A percentile compares a stretch with the other conserved stretches of the same genome.
These are phyloP conservation scores for Tupaia tana DNA, from an alignment of 2,113 vertebrate species.

Conservation along the genomic window DNA sequence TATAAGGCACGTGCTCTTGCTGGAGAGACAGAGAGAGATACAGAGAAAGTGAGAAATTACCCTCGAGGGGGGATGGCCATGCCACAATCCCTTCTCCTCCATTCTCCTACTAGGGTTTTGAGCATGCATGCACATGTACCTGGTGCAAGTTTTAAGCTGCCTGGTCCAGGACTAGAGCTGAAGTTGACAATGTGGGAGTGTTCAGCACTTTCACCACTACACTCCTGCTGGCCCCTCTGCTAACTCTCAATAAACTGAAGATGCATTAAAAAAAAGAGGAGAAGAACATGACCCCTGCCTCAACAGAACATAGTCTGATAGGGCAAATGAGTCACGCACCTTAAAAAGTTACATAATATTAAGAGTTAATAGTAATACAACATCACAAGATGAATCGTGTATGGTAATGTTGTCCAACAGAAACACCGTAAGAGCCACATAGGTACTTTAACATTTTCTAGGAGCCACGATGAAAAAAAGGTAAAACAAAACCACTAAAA, in stretches of 20 bases:
- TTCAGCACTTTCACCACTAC: too few species aligned
- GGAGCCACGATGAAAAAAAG: not conserved
- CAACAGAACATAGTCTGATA: not conserved
- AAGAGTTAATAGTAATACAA: not conserved
- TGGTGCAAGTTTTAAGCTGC: too few species aligned
- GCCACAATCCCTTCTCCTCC: too few species aligned
- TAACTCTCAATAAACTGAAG: not conserved
- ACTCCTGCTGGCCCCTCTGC: not conserved
- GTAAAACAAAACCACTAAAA: not conserved
- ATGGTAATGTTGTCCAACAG: not conserved
- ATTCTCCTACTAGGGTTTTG: too few species aligned
- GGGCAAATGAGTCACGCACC: not conserved
- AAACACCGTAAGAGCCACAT: not conserved
- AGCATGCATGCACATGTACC: too few species aligned
- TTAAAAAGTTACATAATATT: not conserved
- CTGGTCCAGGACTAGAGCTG: too few species aligned
- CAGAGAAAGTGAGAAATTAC: too few species aligned
- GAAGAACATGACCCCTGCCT: not conserved
- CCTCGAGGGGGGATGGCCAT: too few species aligned
- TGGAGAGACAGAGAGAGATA: too few species aligned
- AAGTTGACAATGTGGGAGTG: too few species aligned
- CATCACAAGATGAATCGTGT: not conserved
- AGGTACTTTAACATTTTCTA: not conserved
- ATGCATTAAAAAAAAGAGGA: not conserved
- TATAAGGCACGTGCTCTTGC: too few species aligned